These are phyloP conservation scores for Rhinoderma darwinii DNA, from an alignment of 2,113 vertebrate genomes.

Conservation along the genomic window DNA sequence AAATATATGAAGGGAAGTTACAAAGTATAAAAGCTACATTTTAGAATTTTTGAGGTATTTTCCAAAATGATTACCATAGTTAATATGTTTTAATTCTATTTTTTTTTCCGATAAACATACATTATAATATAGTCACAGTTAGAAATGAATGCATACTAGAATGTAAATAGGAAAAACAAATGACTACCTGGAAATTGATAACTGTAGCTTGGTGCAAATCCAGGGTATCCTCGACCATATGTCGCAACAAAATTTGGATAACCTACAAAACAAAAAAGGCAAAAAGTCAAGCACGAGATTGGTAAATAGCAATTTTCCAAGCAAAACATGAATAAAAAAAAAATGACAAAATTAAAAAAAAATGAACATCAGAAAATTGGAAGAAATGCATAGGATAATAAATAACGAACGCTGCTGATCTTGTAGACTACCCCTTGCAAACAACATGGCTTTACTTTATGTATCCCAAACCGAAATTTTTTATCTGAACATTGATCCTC, in stretches of 20 bases:
- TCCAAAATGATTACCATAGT: no score
- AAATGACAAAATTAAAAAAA: background rate
- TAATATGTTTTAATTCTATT: no score
- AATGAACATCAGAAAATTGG: background rate
- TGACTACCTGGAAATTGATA: constrained; percentile 98
- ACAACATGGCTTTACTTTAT: background rate
- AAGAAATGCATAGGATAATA: background rate
- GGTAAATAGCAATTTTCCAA: background rate
- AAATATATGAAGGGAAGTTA: no score
- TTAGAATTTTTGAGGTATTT: no score
- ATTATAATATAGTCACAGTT: background rate
- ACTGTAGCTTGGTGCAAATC: constrained; percentile 98
- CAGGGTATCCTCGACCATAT: constrained; percentile 96
- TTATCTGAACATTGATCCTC: background rate
- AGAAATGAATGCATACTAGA: background rate
- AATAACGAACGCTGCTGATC: background rate
- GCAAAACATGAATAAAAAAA: background rate
- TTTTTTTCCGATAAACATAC: background rate
- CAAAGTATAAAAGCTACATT: no score
- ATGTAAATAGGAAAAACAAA: background rate
- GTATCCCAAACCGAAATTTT: background rate
- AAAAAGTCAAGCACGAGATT: background rate
- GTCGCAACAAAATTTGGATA: constrained; percentile 99
- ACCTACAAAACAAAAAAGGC: constrained; percentile 72
- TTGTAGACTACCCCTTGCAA: background rate